A percentile compares a stretch with the other conserved stretches of the same genome.
phyloP scores from a whole-genome alignment of 2,797 vertebrate species.

The Argyrosomus regius region DNA sequence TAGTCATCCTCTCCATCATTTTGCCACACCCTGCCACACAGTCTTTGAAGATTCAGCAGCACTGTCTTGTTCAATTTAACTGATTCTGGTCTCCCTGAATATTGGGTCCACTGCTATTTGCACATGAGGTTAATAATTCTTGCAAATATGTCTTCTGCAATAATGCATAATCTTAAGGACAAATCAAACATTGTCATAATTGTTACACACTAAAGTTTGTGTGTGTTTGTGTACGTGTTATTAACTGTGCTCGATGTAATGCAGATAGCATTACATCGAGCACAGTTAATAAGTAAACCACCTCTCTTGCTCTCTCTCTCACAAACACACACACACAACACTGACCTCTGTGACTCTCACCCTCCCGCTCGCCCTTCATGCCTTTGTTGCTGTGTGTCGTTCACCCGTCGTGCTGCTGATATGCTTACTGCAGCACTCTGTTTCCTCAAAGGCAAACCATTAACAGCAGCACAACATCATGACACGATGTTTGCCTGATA shows the following conservation, averaged over 20 bases:
- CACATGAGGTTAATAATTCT: not conserved
- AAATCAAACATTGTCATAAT: not conserved
- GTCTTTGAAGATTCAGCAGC: too few relatives aligned
- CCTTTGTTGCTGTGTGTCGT: conserved; percentile 29
- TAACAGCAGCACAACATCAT: conserved; percentile 35
- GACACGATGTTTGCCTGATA: conserved; percentile 30
- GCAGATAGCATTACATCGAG: not conserved
- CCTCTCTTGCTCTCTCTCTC: not conserved
- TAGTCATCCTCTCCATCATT: too few relatives aligned
- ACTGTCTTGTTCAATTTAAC: too few relatives aligned
- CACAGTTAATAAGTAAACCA: conserved; percentile 37
- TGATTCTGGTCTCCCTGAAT: too few relatives aligned
- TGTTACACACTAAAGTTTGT: not conserved
- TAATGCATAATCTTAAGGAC: not conserved
- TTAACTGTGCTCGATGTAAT: too few relatives aligned
- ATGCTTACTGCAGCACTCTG: conserved; percentile 64
- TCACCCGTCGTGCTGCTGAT: conserved; percentile 47
- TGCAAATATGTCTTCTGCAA: not conserved
- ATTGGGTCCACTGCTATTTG: too few relatives aligned
- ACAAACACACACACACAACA: conserved; percentile 17
- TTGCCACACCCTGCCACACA: too few relatives aligned
- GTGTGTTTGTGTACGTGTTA: conserved; percentile 6
- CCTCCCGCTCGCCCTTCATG: conserved; percentile 52
- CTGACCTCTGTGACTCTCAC: conserved; percentile 49
- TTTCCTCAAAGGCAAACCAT: conserved; percentile 64